Evolutionary conservation across 2,797 vertebrate genomes (phyloP).

Genomic region (Moxostoma hubbsi): DNA sequence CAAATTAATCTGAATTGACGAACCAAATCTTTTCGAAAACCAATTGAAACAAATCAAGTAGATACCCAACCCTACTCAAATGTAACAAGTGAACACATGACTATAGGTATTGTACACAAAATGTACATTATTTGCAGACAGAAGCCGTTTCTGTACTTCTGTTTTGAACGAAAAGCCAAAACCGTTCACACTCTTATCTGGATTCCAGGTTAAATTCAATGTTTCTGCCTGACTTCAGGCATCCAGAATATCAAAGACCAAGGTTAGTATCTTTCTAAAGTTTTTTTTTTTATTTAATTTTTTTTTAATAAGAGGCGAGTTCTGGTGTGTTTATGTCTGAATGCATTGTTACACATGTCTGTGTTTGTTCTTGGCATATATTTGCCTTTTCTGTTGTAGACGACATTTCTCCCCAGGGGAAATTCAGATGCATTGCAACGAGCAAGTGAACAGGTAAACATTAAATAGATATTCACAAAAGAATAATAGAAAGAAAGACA

Average conservation of each 20-base stretch:
- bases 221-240: conserved; percentile 41
- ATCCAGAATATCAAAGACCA: conserved; percentile 45
- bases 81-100: background rate
- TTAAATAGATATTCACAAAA: background rate
- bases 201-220: conserved; percentile 58
- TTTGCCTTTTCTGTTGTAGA: background rate
- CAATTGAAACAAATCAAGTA: no score
- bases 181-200: conserved; percentile 3
- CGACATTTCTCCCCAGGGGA: conserved; percentile 28
- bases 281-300: background rate
- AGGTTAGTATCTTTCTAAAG: conserved; percentile 58
- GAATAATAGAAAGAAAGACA: background rate
- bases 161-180: no score
- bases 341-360: background rate
- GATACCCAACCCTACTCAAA: background rate
- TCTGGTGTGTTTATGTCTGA: background rate
- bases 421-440: conserved; percentile 10
- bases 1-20: no score
- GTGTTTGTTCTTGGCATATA: background rate
- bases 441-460: conserved; percentile 15
- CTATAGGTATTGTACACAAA: background rate
- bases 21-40: no score
- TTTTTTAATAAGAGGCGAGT: background rate
- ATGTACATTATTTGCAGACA: background rate
- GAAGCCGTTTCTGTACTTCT: background rate